A percentile compares a stretch with the other conserved stretches of the same genome.
Evolutionary conservation across 2,797 vertebrate species (phyloP).

Genomic region (Anabacerthia variegaticeps): DNA sequence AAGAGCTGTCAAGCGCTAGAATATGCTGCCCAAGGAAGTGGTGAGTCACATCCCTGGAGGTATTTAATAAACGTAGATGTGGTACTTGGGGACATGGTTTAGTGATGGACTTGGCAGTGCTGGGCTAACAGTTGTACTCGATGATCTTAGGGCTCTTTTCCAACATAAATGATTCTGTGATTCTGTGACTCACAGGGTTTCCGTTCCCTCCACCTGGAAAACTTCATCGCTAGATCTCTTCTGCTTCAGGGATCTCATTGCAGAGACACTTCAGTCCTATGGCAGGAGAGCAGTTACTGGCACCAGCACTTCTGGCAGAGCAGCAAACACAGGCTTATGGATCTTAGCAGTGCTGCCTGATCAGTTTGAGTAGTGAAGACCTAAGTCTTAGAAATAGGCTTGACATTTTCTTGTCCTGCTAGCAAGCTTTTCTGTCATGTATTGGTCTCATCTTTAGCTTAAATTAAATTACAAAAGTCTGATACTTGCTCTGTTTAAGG

Average conservation of each 20-base stretch:
- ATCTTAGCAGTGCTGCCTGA: background rate
- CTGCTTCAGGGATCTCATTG: background rate
- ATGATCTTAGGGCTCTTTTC: background rate
- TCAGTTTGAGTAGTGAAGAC: background rate
- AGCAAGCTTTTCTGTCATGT: background rate
- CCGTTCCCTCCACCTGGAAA: background rate
- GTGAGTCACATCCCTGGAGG: background rate
- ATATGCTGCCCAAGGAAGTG: background rate
- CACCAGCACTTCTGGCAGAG: background rate
- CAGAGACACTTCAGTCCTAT: background rate
- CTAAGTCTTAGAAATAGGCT: background rate
- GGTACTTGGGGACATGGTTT: background rate
- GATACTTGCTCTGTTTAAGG: background rate
- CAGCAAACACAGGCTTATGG: background rate
- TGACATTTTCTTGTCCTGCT: background rate
- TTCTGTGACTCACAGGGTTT: background rate
- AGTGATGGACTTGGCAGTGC: background rate
- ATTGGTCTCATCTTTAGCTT: background rate
- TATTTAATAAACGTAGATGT: background rate
- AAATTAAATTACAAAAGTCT: background rate
- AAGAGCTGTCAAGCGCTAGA: background rate
- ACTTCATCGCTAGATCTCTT: background rate
- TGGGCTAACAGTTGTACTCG: rapidly evolving
- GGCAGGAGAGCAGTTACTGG: background rate
- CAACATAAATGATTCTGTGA: background rate